Evolutionary conservation across 2,113 vertebrate genomes (phyloP).

Genomic region (Rhinolophus sinicus): DNA sequence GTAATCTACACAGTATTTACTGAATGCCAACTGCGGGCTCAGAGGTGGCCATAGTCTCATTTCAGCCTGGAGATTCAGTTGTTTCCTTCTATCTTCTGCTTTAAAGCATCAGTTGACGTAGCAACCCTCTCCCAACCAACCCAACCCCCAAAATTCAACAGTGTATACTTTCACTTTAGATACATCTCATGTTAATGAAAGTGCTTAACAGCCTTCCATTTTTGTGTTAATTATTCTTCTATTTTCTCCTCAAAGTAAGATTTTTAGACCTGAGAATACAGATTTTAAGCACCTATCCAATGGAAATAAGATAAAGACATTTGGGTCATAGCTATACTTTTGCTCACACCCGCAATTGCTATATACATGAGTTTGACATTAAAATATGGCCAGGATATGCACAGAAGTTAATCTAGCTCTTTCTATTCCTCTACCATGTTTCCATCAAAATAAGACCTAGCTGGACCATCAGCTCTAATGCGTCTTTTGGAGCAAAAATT

Average conservation of each 20-base stretch:
- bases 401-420: background rate
- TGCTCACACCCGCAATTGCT: background rate
- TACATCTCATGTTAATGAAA: background rate
- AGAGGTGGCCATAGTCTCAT: fast-evolving
- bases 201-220: background rate
- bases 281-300: background rate
- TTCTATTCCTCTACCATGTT: background rate
- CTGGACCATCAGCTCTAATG: too few species aligned
- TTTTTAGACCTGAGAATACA: background rate
- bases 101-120: background rate
- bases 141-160: background rate
- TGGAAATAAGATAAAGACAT: background rate
- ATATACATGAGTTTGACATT: background rate
- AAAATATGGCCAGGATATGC: background rate
- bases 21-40: background rate
- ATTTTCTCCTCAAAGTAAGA: background rate
- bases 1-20: background rate
- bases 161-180: background rate
- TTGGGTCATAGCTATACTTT: background rate
- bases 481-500: too few species aligned
- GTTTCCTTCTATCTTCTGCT: background rate
- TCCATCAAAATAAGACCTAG: too few species aligned
- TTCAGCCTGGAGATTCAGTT: background rate
- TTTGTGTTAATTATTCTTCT: background rate
- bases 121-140: background rate